Evolutionary conservation across 1,140 invertebrate genomes (phyloP).

Genomic region (Cotesia typhae): DNA sequence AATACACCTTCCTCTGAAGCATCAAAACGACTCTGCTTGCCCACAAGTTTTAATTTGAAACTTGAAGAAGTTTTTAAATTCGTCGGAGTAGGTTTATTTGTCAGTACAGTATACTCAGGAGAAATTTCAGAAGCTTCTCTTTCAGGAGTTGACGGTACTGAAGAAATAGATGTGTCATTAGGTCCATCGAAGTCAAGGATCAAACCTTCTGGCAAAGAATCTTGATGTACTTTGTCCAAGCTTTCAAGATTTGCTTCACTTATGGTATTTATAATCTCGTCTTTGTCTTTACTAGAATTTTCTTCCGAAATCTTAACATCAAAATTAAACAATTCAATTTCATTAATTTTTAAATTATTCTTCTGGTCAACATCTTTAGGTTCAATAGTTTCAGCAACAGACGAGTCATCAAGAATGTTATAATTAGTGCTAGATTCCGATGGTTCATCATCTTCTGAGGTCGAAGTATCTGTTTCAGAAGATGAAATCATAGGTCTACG

Average conservation of each 20-base stretch:
- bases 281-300: not conserved
- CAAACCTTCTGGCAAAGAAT: slow-evolving; percentile 21
- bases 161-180: not conserved
- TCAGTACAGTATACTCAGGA: not conserved
- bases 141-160: slow-evolving; percentile 14
- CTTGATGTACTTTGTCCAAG: not conserved
- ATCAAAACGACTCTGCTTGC: slow-evolving; percentile 34
- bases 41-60: slow-evolving; percentile 33
- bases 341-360: not conserved
- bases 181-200: slow-evolving; percentile 12
- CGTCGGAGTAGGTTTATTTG: not conserved
- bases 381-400: slow-evolving; percentile 5
- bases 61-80: slow-evolving; percentile 18
- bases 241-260: not conserved
- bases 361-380: not conserved
- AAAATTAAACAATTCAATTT: slow-evolving; percentile 18
- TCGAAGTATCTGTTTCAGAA: slow-evolving; percentile 56
- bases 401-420: slow-evolving; percentile 43
- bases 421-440: slow-evolving; percentile 57
- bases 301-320: not conserved
- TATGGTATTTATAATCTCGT: not conserved
- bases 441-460: slow-evolving; percentile 47
- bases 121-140: not conserved
- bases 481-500: slow-evolving; percentile 55
- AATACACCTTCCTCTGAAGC: slow-evolving; percentile 24